Percentiles rank a stretch among this genome's conserved stretches.
Conservation (phyloP, 2,797 vertebrate genomes). For the Paguma larvata region DNA sequence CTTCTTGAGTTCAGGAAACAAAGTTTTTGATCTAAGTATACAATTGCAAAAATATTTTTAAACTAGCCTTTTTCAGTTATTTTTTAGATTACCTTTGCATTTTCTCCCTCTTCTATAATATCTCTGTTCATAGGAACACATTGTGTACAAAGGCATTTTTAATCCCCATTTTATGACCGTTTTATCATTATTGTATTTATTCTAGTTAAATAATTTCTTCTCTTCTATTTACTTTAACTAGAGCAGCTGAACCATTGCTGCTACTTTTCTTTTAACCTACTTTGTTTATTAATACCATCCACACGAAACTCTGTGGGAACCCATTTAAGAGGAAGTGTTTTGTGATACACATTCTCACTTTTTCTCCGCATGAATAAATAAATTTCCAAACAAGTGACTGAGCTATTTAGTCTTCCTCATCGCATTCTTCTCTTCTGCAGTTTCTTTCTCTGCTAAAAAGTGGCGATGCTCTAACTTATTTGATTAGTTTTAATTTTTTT, state of each 20-base stretch:
- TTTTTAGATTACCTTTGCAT: neutral
- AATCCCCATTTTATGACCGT: neutral
- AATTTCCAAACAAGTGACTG: neutral
- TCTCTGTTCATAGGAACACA: neutral
- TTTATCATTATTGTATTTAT: constrained; percentile 25
- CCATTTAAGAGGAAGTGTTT: neutral
- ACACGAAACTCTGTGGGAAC: neutral
- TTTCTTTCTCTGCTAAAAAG: neutral
- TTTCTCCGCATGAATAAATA: neutral
- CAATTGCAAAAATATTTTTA: neutral
- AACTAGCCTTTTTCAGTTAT: neutral
- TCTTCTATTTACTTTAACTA: neutral
- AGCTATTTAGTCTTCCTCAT: neutral
- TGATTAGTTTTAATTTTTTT: neutral
- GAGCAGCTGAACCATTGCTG: neutral
- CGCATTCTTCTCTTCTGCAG: neutral
- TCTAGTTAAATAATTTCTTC: neutral
- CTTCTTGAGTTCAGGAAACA: neutral
- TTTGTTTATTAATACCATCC: neutral
- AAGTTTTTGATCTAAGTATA: neutral
- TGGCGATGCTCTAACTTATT: neutral
- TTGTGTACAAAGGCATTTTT: neutral
- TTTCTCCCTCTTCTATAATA: neutral
- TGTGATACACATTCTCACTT: neutral
- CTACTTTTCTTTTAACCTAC: neutral